Conservation (phyloP, 35 echinoderm and acorn worm genomes). For the Heliocidaris tuberculata region DNA sequence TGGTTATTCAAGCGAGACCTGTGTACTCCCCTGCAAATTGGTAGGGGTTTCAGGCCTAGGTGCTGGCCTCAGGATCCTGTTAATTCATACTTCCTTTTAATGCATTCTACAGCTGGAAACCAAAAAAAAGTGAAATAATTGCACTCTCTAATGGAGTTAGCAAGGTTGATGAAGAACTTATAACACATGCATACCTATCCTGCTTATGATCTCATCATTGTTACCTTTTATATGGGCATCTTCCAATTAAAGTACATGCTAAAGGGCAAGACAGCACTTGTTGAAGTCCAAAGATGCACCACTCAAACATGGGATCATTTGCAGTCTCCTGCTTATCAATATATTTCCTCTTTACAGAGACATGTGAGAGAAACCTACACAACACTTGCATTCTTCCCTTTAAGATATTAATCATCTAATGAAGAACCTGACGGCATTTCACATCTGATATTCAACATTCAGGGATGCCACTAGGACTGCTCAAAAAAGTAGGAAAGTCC, state of each 20-base stretch:
- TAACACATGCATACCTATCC: not conserved
- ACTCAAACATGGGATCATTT: not conserved
- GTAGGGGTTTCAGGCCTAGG: not conserved
- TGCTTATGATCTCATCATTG: not conserved
- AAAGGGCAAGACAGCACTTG: not conserved
- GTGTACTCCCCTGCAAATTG: not conserved
- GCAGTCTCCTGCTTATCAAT: not conserved
- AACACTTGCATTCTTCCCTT: not conserved
- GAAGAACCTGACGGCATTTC: too few relatives aligned
- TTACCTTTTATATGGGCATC: not conserved
- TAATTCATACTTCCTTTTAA: too few relatives aligned
- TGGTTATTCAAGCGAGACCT: not conserved
- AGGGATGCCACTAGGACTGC: too few relatives aligned
- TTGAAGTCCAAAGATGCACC: not conserved
- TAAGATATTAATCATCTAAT: too few relatives aligned
- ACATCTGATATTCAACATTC: too few relatives aligned
- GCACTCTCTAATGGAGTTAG: not conserved
- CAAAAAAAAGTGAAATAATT: not conserved
- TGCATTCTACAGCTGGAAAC: slow-evolving; percentile 20
- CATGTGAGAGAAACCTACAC: not conserved
- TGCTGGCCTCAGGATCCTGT: not conserved
- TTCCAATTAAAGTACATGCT: not conserved
- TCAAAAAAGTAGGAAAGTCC: too few relatives aligned
- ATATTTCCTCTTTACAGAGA: not conserved
- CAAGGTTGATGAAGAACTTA: not conserved